phyloP scores from a whole-genome alignment of 2,797 vertebrate species.

The Coracias cyanogaster region DNA sequence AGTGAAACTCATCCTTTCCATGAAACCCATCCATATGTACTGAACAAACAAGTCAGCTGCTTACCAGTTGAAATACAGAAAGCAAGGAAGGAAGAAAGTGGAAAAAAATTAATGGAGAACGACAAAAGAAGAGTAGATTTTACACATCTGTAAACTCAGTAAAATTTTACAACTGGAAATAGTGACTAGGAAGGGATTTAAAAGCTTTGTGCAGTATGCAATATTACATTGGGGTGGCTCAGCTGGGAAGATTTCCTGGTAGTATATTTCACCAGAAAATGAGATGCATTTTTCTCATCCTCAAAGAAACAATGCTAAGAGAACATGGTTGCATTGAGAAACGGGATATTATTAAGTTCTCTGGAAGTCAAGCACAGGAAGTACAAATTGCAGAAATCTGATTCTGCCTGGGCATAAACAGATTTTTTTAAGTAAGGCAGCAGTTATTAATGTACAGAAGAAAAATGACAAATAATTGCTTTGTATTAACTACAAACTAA shows the following conservation, averaged over 20 bases:
- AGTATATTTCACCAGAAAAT: not conserved
- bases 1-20: not conserved
- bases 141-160: not conserved
- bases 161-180: conserved; percentile 9
- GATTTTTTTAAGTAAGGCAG: not conserved
- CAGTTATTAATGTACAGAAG: not conserved
- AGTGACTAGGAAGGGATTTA: not conserved
- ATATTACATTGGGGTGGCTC: not conserved
- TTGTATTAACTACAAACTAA: not conserved
- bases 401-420: not conserved
- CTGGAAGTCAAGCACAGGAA: not conserved
- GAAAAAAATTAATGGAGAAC: not conserved
- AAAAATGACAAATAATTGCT: not conserved
- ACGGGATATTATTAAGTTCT: not conserved
- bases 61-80: not conserved
- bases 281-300: not conserved
- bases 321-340: not conserved
- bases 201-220: not conserved
- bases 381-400: not conserved
- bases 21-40: not conserved
- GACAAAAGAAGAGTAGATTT: conserved; percentile 8
- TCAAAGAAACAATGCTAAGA: not conserved
- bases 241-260: not conserved
- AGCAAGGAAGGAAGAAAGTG: not conserved
- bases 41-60: not conserved